phyloP scores from a whole-genome alignment of 1,140 invertebrate genomes.

The Penaeus indicus region DNA sequence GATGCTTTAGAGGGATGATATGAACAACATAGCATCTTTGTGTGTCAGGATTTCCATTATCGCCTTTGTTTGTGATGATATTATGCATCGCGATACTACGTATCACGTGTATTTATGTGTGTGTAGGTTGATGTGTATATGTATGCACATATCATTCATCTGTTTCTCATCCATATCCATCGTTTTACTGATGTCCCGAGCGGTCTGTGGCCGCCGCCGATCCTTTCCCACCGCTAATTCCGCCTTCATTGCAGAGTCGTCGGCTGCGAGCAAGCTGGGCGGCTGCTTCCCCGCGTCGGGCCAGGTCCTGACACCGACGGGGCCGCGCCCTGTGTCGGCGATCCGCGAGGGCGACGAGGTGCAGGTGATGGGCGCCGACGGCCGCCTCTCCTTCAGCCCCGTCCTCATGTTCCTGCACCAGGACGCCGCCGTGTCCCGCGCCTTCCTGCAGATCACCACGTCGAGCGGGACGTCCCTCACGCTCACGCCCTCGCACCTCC shows the following conservation, averaged over 20 bases:
- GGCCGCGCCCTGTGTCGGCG: conserved; percentile 74
- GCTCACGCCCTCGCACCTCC: conserved; percentile 88
- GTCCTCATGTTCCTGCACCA: conserved; percentile 92
- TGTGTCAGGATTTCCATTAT: no score
- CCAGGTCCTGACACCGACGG: conserved; percentile 75
- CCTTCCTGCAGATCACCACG: conserved; percentile 82
- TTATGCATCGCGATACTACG: no score
- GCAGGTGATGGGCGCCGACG: conserved; percentile 79
- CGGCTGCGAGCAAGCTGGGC: conserved; percentile 83
- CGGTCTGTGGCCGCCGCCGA: no score
- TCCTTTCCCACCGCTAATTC: not conserved
- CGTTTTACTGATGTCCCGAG: no score
- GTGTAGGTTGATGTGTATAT: not conserved
- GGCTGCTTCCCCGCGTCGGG: conserved; percentile 83
- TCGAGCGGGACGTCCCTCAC: conserved; percentile 79
- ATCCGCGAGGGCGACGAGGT: conserved; percentile 85
- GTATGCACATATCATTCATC: not conserved
- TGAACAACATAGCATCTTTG: no score
- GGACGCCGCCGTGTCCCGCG: conserved; percentile 76
- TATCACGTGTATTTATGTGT: no score
- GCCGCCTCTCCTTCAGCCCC: conserved; percentile 83
- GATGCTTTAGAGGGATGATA: no score
- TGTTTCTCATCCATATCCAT: not conserved
- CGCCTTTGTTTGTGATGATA: no score
- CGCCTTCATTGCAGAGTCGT: conserved; percentile 84